Evolutionary conservation across 2,797 vertebrate species (phyloP).

Genomic region (Aldrovandia affinis): DNA sequence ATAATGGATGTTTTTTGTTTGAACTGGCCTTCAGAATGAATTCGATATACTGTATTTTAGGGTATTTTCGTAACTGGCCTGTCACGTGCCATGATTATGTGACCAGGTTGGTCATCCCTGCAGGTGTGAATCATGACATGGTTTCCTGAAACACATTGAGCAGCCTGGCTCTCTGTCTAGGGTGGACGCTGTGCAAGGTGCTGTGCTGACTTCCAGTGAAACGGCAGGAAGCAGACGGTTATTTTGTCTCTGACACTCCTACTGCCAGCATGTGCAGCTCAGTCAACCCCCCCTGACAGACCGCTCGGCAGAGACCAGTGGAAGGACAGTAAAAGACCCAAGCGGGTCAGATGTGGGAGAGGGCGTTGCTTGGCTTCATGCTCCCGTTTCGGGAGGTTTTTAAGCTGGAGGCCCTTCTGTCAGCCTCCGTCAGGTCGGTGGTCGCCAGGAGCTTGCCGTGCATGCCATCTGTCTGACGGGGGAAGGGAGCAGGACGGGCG

Average conservation of each 20-base stretch:
- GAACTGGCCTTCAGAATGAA: not conserved
- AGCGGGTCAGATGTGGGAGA: not conserved
- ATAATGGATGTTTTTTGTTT: not conserved
- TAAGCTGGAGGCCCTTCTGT: not conserved
- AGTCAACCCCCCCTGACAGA: not conserved
- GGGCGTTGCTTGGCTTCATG: not conserved
- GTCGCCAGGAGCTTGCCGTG: constrained; percentile 23
- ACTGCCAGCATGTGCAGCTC: not conserved
- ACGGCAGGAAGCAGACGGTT: not conserved
- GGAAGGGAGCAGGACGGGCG: not conserved
- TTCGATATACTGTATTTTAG: not conserved
- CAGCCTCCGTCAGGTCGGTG: not conserved
- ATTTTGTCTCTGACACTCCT: not conserved
- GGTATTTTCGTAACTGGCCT: not conserved
- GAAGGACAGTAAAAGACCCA: not conserved
- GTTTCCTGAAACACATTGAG: not conserved
- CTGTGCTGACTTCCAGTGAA: not conserved
- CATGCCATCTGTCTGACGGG: constrained; percentile 28
- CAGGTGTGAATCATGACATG: not conserved
- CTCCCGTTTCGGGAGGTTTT: not conserved
- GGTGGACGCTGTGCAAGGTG: not conserved
- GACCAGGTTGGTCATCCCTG: not conserved
- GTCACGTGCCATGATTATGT: not conserved
- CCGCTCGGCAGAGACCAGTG: not conserved
- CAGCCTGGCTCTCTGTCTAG: not conserved